Evolutionary conservation across 2,113 vertebrate species (phyloP).

Genomic region (Calidris pygmaea): DNA sequence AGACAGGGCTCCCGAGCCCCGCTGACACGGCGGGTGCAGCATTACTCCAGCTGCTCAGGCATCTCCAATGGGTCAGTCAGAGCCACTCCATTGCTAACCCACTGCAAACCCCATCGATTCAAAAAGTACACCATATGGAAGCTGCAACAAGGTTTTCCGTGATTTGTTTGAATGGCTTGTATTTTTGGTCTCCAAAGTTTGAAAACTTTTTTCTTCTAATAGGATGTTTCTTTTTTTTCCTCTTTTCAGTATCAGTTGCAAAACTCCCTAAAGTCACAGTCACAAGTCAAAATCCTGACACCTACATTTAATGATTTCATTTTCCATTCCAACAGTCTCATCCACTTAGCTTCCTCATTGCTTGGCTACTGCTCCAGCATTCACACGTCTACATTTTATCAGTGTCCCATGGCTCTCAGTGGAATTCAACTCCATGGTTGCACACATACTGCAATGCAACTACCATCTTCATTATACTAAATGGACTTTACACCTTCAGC

Average conservation of each 20-base stretch:
- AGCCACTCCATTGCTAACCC: background rate
- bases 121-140: background rate
- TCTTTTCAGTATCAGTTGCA: background rate
- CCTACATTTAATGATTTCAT: background rate
- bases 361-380: background rate
- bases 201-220: constrained; percentile 13
- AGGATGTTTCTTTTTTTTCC: background rate
- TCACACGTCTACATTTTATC: background rate
- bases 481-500: background rate
- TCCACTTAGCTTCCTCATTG: constrained; percentile 1
- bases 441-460: background rate
- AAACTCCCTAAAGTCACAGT: background rate
- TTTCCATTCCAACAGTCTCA: background rate
- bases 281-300: constrained; percentile 10
- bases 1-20: background rate
- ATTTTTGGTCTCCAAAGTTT: background rate
- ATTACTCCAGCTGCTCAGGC: background rate
- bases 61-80: background rate
- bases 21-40: background rate
- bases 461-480: background rate
- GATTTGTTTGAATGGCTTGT: background rate
- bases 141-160: background rate
- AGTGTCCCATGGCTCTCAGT: background rate
- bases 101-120: background rate
- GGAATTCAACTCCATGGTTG: background rate